Percentiles rank a stretch among this genome's conserved stretches.
phyloP scores from a whole-genome alignment of 2,113 vertebrate genomes.

The Athene noctua region DNA sequence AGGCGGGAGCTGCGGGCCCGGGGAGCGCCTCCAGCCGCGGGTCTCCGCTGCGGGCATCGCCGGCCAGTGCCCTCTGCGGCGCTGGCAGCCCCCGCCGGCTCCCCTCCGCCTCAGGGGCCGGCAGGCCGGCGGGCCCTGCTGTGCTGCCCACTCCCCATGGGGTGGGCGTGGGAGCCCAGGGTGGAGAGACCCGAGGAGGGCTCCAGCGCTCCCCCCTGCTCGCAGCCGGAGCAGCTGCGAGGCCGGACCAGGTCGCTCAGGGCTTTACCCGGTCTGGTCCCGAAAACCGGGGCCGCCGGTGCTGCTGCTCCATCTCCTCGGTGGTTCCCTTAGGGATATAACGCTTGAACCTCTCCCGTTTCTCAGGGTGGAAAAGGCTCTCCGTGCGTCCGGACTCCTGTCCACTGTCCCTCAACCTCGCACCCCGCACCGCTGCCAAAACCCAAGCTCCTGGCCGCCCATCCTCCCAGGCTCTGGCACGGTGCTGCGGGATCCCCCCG shows the following conservation, averaged over 20 bases:
- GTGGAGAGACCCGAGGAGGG: too few species aligned
- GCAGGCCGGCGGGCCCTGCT: background rate
- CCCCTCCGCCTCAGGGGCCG: too few species aligned
- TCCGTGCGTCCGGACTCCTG: fast-evolving
- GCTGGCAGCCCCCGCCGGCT: background rate
- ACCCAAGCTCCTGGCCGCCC: background rate
- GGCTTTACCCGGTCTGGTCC: background rate
- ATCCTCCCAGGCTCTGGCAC: too few species aligned
- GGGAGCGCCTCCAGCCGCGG: background rate
- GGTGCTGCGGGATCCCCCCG: background rate
- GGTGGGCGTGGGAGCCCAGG: background rate
- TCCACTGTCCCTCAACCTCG: background rate
- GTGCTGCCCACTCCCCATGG: background rate
- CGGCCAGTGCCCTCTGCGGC: too few species aligned
- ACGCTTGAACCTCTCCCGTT: background rate
- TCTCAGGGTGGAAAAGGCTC: background rate
- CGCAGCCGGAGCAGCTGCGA: background rate
- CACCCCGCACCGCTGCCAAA: background rate
- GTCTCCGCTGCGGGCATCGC: background rate
- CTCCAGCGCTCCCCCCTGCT: background rate
- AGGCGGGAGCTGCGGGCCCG: background rate
- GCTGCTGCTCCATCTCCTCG: background rate
- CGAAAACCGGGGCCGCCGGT: background rate
- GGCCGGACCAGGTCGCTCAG: background rate
- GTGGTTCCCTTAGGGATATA: background rate